Conservation (phyloP, 2,113 vertebrate species). For the Coracopsis vasa region DNA sequence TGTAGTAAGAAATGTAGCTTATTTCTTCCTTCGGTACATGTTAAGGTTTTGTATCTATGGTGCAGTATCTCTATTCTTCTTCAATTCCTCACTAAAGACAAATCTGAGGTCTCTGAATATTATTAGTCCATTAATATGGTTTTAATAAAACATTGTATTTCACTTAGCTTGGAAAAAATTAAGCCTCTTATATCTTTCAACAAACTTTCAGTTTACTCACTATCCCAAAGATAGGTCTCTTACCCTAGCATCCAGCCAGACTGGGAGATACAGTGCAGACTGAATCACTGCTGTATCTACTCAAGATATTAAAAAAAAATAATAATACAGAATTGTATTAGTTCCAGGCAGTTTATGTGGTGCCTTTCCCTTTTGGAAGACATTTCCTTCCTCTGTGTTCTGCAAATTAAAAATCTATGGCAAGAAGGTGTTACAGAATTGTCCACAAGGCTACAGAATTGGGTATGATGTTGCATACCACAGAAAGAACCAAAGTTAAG, state of each 20-base stretch:
- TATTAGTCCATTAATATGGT: not conserved
- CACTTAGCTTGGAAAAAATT: not conserved
- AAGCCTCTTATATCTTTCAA: not conserved
- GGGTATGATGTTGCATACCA: accelerated
- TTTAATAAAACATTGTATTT: not conserved
- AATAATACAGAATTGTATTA: not conserved
- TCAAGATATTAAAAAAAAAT: not conserved
- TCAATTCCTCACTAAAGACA: not conserved
- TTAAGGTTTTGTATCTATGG: not conserved
- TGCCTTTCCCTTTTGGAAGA: not conserved
- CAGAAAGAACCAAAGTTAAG: not conserved
- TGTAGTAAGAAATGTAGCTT: not conserved
- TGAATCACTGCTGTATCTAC: not conserved
- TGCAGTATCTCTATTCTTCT: not conserved
- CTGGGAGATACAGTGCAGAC: not conserved
- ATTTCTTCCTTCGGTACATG: not conserved
- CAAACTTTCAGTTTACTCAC: not conserved
- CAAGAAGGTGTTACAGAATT: not conserved
- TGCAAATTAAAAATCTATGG: not conserved
- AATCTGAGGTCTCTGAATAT: not conserved
- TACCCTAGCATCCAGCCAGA: not conserved
- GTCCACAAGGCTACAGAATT: not conserved
- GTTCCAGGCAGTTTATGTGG: not conserved
- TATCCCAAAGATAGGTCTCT: not conserved
- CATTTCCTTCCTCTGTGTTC: not conserved